Evolutionary conservation across 1,140 invertebrate genomes (phyloP), one percentile per base, ranked within the genome.

Genomic region (Apis dorsata): DNA sequence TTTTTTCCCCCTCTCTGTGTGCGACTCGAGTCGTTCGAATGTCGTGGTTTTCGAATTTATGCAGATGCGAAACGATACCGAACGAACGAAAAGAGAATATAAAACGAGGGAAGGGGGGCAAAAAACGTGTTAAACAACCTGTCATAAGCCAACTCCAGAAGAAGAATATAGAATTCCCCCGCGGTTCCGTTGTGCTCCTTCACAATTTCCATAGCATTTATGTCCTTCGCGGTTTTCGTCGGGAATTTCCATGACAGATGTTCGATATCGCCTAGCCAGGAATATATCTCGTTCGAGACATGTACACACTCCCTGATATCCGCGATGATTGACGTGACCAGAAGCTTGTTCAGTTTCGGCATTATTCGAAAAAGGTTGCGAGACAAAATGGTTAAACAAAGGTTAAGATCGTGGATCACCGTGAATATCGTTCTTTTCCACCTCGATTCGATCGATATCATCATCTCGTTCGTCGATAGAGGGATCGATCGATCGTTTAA

Each of bases 111-210:
- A 44, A 44, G 34, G 34, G 34, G 5, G 34, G 5, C 4, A 44
- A 44, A 44, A 66, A 77, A 24, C n/a, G 66, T 15, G 53, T 75
- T 80, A 85, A 90, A 85, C 82, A 85, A 91, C 90, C 90, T 89
- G 86, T 91, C 90, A 82, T 91, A 91, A 83, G 88, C 88, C 79
- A 91, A 78, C 87, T 91, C 90, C 73, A 90, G 66, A 49, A 88
- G 89, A 84, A 90, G 85, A 88, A 90, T 90, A 76, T 90, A 90
- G 84, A 91, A 89, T 85, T 91, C 88, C 53, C 86, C 75, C 15
- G 85, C 88, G 69, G 90, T 72, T 17, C 89, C 84, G 13, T 87
- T 74, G 68, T 90, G 81, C 34, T 80, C 65, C 81, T 87, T 77
- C 83, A 86, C 83, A 81, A 90, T 86, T 85, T 87, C 89, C 80